Evolutionary conservation across 2,888 invertebrate genomes (phyloP).

Genomic region (Tryphoninae sp.): DNA sequence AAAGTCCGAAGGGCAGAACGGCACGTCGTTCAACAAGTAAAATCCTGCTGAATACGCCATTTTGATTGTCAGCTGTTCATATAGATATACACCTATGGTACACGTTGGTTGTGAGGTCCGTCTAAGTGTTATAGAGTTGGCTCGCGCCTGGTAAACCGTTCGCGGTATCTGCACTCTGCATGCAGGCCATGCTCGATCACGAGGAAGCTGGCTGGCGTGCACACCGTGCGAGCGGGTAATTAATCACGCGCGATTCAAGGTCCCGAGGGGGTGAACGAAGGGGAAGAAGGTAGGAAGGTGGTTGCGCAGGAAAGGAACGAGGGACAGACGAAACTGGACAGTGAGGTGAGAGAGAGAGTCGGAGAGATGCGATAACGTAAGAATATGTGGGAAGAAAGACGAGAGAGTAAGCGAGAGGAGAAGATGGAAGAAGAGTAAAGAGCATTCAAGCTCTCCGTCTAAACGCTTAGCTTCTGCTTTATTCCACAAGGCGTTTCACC

Average conservation of each 20-base stretch:
- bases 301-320: constrained; percentile 26
- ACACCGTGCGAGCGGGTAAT: constrained; percentile 59
- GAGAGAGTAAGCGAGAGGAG: neutral
- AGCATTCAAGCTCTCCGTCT: constrained; percentile 45
- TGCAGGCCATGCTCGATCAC: constrained; percentile 60
- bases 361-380: constrained; percentile 6
- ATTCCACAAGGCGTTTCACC: constrained; percentile 48
- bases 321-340: constrained; percentile 34
- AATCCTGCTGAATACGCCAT: neutral
- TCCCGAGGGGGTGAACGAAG: constrained; percentile 56
- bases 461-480: constrained; percentile 53
- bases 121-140: constrained; percentile 50
- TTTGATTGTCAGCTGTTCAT: neutral
- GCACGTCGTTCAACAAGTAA: neutral
- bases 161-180: constrained; percentile 38
- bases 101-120: neutral
- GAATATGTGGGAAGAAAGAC: neutral
- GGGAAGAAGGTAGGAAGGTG: constrained; percentile 13
- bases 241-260: constrained; percentile 67
- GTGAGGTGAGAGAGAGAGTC: constrained; percentile 35
- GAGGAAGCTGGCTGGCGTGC: constrained; percentile 59
- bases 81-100: neutral
- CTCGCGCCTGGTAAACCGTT: constrained; percentile 49
- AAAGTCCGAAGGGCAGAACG: neutral
- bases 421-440: constrained; percentile 52